These are phyloP conservation scores for Tapirus terrestris DNA, from an alignment of 2,113 vertebrate species.

Conservation along the genomic window DNA sequence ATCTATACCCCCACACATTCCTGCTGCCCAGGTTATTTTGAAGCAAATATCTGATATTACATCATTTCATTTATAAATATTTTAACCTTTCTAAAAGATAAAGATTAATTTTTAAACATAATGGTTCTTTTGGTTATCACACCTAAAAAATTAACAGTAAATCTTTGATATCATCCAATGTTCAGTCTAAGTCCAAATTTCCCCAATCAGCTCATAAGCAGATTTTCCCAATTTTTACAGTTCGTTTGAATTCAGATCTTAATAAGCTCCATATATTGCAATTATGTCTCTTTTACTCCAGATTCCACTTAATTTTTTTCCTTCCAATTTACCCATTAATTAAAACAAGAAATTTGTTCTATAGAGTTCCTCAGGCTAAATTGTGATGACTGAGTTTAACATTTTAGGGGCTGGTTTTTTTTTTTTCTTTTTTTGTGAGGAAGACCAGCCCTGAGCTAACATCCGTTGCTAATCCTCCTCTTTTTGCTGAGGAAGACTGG, in stretches of 20 bases:
- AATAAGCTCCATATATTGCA: background rate
- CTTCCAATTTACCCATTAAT: background rate
- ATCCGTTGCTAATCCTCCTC: no score
- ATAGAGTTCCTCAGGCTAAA: background rate
- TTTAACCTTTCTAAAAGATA: background rate
- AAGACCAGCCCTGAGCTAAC: no score
- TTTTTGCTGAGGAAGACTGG: no score
- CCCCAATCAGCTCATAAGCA: background rate
- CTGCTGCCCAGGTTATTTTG: background rate
- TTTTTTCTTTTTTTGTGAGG: no score
- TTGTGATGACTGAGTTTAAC: background rate
- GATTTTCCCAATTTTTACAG: background rate
- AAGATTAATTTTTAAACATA: background rate
- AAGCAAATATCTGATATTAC: background rate
- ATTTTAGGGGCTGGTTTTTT: no score
- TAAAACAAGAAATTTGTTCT: slow-evolving; percentile 13
- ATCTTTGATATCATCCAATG: background rate
- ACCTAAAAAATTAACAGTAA: background rate
- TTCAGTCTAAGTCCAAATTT: background rate
- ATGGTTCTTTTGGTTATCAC: background rate
- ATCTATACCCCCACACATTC: background rate
- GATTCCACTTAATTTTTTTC: background rate
- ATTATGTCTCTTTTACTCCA: background rate
- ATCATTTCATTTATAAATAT: background rate
- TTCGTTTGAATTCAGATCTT: background rate